Evolutionary conservation across 2,113 vertebrate genomes (phyloP).

Genomic region (Seriola aureovittata): DNA sequence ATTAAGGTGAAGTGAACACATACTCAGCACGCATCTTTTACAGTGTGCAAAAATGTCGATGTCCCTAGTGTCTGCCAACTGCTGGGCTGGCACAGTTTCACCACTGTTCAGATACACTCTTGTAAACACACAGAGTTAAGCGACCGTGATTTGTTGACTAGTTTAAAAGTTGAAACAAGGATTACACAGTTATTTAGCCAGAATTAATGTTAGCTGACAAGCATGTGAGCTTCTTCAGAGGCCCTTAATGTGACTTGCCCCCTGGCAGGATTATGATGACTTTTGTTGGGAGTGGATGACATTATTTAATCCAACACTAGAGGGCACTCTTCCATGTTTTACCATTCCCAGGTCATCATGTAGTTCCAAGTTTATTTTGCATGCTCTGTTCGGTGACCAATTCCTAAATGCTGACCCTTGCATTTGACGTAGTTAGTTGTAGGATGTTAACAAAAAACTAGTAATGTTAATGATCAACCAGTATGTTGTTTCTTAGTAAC

Average conservation of each 20-base stretch:
- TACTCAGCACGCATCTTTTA: slow-evolving; percentile 66
- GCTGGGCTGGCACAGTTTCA: neutral
- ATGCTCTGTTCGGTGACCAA: slow-evolving; percentile 45
- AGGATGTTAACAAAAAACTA: slow-evolving; percentile 37
- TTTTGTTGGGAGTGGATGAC: neutral
- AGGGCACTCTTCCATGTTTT: slow-evolving; percentile 46
- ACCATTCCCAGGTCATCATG: neutral
- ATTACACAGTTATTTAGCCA: slow-evolving; percentile 41
- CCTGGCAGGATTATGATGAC: neutral
- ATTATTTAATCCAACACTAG: slow-evolving; percentile 56
- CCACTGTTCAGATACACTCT: neutral
- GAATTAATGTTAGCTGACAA: slow-evolving; percentile 47
- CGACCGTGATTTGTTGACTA: neutral
- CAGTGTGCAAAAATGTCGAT: slow-evolving; percentile 47
- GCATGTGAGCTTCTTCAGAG: slow-evolving; percentile 33
- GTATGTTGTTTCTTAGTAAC: slow-evolving; percentile 28
- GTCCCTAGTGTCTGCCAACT: neutral
- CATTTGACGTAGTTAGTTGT: slow-evolving; percentile 21
- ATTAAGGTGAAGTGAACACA: neutral
- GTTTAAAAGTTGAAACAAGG: slow-evolving; percentile 15
- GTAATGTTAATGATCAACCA: slow-evolving; percentile 29
- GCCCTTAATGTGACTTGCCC: slow-evolving; percentile 15
- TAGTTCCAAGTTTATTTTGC: slow-evolving; percentile 12
- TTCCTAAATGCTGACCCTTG: slow-evolving; percentile 33
- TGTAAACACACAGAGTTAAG: slow-evolving; percentile 6